Conservation (phyloP, 1,140 invertebrate species). For the Pachypeltis micranthus region DNA sequence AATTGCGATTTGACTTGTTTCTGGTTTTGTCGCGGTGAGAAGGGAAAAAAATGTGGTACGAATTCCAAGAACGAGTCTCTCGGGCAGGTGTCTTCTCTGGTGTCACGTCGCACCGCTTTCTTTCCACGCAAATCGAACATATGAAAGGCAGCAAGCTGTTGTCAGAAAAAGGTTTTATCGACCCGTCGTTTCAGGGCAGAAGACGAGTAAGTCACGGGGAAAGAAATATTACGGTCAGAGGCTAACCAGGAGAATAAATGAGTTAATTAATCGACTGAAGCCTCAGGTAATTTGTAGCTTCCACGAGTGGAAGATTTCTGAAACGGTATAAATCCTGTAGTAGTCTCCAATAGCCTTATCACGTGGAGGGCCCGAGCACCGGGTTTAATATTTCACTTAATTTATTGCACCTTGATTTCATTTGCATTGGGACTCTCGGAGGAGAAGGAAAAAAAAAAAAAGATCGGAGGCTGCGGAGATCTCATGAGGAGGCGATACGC, state of each 20-base stretch:
- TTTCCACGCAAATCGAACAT: no score
- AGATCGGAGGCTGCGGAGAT: not conserved
- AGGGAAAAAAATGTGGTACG: no score
- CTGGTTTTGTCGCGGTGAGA: no score
- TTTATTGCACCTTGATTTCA: slow-evolving; percentile 16
- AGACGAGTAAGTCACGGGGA: no score
- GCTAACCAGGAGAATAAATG: slow-evolving; percentile 13
- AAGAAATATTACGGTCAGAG: slow-evolving; percentile 6
- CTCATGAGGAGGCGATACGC: no score
- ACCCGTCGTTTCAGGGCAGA: no score
- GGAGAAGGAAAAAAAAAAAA: not conserved
- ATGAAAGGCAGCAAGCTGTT: no score
- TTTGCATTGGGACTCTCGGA: slow-evolving; percentile 7
- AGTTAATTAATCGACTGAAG: slow-evolving; percentile 14
- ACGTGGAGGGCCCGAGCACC: not conserved
- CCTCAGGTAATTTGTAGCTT: slow-evolving; percentile 12
- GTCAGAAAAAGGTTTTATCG: no score
- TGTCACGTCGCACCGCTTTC: no score
- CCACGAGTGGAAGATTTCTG: slow-evolving; percentile 10
- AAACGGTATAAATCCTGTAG: slow-evolving; percentile 15
- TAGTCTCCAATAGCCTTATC: slow-evolving; percentile 16
- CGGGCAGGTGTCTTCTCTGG: no score
- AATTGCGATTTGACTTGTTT: no score
- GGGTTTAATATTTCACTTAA: slow-evolving; percentile 17
- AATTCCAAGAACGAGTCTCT: no score